Evolutionary conservation across 2,113 vertebrate species (phyloP).

Genomic region (Nyctibius bracteatus): DNA sequence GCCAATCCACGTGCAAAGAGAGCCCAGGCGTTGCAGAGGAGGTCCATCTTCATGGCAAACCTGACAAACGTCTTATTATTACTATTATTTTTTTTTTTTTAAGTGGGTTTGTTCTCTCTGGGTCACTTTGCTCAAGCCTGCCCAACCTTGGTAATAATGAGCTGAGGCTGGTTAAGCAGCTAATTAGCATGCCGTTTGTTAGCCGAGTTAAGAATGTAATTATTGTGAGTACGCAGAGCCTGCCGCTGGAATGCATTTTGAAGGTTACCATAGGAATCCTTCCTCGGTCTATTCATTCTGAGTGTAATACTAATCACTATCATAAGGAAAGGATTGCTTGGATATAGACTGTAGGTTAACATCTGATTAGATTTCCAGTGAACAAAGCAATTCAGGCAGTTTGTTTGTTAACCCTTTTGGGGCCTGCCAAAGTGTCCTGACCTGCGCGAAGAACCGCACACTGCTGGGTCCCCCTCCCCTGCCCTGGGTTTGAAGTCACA

Average conservation of each 20-base stretch:
- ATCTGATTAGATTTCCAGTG: conserved; percentile 71
- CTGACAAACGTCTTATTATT: conserved; percentile 39
- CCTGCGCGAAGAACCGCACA: background rate
- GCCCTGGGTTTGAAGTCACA: background rate
- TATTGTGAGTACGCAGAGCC: conserved; percentile 76
- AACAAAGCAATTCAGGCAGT: conserved; percentile 71
- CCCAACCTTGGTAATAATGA: conserved; percentile 64
- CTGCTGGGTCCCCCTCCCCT: background rate
- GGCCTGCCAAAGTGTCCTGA: conserved; percentile 53
- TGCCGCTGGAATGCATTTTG: conserved; percentile 77
- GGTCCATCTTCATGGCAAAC: conserved; percentile 18
- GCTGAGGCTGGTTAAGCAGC: conserved; percentile 74
- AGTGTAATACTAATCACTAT: conserved; percentile 88
- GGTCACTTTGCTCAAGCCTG: conserved; percentile 59
- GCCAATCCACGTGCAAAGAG: background rate
- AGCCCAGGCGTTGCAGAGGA: background rate
- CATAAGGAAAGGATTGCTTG: conserved; percentile 94
- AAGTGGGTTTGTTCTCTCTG: conserved; percentile 21
- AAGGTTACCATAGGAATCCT: conserved; percentile 86
- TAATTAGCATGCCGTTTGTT: conserved; percentile 86
- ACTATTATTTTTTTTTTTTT: conserved; percentile 41
- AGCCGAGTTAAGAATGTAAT: conserved; percentile 90
- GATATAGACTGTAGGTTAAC: conserved; percentile 80
- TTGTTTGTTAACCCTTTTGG: conserved; percentile 79
- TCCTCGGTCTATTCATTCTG: conserved; percentile 78